phyloP scores from a whole-genome alignment of 2,113 vertebrate genomes.

The Gymnobelideus leadbeateri region DNA sequence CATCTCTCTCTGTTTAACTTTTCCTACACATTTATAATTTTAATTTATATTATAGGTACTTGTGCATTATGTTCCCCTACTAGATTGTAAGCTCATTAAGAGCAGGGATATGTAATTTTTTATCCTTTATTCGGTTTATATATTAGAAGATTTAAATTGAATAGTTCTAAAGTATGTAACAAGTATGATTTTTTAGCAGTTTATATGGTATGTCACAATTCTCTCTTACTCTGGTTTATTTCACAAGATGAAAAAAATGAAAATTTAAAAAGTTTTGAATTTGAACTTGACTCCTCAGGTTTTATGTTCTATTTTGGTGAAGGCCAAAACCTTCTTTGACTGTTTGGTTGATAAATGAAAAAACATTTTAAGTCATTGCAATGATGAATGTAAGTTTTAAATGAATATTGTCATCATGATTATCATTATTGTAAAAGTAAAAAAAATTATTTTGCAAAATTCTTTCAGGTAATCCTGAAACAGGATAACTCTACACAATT shows the following conservation, averaged over 20 bases:
- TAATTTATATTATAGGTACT: not conserved
- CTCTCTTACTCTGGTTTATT: constrained; percentile 14
- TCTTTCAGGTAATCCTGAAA: constrained; percentile 94
- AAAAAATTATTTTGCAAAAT: constrained; percentile 30
- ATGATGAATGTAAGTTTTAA: constrained; percentile 43
- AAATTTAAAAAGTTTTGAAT: not conserved
- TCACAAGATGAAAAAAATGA: constrained; percentile 5
- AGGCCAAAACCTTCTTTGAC: constrained; percentile 51
- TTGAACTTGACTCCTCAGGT: not conserved
- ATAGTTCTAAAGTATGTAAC: constrained; percentile 15
- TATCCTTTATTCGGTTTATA: not conserved
- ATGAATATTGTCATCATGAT: constrained; percentile 36
- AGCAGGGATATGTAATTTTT: not conserved
- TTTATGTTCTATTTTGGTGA: constrained; percentile 29
- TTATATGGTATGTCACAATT: not conserved
- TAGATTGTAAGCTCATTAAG: not conserved
- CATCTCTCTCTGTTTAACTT: not conserved
- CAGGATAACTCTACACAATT: constrained; percentile 95
- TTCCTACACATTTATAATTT: not conserved
- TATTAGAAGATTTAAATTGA: constrained; percentile 31
- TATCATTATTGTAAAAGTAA: constrained; percentile 57
- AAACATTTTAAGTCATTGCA: constrained; percentile 49
- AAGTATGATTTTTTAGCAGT: not conserved
- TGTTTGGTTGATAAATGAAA: constrained; percentile 33
- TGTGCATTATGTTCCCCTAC: not conserved